Conservation (phyloP, 2,888 invertebrate genomes). For the Cremastobaeus sp. region DNA sequence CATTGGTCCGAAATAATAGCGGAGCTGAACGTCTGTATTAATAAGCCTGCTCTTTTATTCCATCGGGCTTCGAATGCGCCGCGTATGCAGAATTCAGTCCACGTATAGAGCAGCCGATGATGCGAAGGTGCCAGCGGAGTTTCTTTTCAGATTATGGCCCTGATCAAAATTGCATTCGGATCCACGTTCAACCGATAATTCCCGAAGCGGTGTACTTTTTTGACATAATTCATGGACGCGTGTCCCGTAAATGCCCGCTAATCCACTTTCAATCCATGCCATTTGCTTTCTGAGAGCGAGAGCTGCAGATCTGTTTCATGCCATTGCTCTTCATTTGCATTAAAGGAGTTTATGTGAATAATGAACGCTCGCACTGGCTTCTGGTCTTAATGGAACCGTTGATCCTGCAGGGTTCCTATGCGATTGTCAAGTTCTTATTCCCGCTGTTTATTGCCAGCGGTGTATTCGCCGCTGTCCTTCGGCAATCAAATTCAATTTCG, state of each 20-base stretch:
- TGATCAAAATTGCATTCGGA: constrained; percentile 39
- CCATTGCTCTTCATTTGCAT: constrained; percentile 44
- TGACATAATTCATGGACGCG: constrained; percentile 34
- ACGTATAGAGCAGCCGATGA: neutral
- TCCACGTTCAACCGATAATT: constrained; percentile 23
- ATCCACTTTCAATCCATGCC: constrained; percentile 49
- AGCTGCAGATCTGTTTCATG: constrained; percentile 38
- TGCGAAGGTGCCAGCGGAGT: constrained; percentile 12
- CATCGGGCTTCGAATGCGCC: neutral
- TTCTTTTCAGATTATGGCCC: constrained; percentile 9
- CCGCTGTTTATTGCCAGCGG: neutral
- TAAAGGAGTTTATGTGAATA: constrained; percentile 46
- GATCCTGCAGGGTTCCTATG: neutral
- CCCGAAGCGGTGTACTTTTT: constrained; percentile 26
- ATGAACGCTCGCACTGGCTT: constrained; percentile 23
- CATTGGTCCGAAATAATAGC: no score
- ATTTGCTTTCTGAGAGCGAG: constrained; percentile 29
- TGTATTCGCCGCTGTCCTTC: no score
- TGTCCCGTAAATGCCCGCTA: constrained; percentile 40
- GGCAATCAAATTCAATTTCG: no score
- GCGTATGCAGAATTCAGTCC: constrained; percentile 15
- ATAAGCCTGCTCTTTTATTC: no score
- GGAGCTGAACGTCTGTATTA: no score
- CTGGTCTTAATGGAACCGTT: constrained; percentile 23
- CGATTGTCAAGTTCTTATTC: constrained; percentile 6